Evolutionary conservation across 2,888 invertebrate genomes (phyloP), one percentile per base, ranked within the genome.

Genomic region (Thymelicus lineola): DNA sequence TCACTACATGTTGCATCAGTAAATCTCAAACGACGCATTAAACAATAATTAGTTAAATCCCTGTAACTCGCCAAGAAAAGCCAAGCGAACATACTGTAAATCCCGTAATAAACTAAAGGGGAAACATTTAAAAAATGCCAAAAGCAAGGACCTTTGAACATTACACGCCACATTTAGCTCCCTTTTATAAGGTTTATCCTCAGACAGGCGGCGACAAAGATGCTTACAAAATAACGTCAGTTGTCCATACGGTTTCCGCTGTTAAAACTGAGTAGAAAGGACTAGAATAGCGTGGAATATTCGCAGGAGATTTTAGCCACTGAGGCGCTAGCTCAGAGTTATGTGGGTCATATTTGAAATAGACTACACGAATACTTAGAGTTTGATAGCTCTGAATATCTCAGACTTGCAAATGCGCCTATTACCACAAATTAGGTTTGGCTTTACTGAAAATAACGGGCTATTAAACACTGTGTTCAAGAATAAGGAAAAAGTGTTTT

Each of bases 91-190:
- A 35, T 42, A 60, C 36, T 66, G 66, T 35, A 67, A 67, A 67
- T 55, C 53, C 15, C 66, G 46, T 38, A 55, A 67, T 67, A 67
- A 67, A 67, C 53, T 61, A 38, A 50, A 67, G 53, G 61, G 17
- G 70, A 58, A 66, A 71, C 71, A 72, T 65, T 74, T 67, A 36
- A 72, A 53, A 71, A 71, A 71, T 70, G 55, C 74, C 67, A 71
- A 71, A 70, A 71, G 70, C 66, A 63, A 63, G 50, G 57, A 65
- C 72, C 73, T 73, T 72, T 73, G 71, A 72, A 72, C 69, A 74
- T 73, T 72, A 72, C 71, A 74, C 73, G 74, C 72, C 71, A 73
- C 75, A 72, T 73, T 74, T 72, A 62, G 55, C 72, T 72, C 71
- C 73, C 73, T 73, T 68, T 71, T 71, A 69, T 69, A 69, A 59